phyloP scores from a whole-genome alignment of 35 echinoderm and acorn worm genomes.

The Apostichopus parvimensis region DNA sequence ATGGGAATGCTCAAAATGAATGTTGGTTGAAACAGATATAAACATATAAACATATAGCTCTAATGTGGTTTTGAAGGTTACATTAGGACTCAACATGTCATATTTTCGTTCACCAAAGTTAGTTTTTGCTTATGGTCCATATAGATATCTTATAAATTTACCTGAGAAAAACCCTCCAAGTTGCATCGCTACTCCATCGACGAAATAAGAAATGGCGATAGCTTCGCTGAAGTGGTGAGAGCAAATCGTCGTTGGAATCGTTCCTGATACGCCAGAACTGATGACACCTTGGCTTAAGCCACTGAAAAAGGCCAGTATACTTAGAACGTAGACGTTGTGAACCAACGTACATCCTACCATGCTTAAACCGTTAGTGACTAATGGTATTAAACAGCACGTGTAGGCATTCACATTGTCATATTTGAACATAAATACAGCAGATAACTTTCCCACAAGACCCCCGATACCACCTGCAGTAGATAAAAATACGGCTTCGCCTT shows the following conservation, averaged over 20 bases:
- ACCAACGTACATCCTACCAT: neutral
- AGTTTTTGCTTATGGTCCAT: too few species aligned
- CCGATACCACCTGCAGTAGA: constrained; percentile 1
- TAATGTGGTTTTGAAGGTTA: too few species aligned
- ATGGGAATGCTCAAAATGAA: too few species aligned
- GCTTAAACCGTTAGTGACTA: neutral
- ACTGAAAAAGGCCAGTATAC: neutral
- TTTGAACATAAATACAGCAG: neutral
- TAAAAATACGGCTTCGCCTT: neutral
- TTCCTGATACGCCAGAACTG: neutral
- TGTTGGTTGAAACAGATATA: too few species aligned
- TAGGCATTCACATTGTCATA: neutral
- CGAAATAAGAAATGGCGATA: neutral
- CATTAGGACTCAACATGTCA: too few species aligned
- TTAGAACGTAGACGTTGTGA: neutral
- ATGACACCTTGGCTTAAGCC: neutral
- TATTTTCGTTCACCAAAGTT: too few species aligned
- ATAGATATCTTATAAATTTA: neutral
- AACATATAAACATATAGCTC: too few species aligned
- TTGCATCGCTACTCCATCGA: neutral
- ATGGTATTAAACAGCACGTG: neutral
- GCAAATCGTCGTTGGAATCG: neutral
- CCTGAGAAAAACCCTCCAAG: constrained; percentile 33
- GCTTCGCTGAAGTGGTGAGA: neutral
- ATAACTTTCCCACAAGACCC: neutral